phyloP scores from a whole-genome alignment of 2,113 vertebrate genomes.

The Stictonetta naevosa region DNA sequence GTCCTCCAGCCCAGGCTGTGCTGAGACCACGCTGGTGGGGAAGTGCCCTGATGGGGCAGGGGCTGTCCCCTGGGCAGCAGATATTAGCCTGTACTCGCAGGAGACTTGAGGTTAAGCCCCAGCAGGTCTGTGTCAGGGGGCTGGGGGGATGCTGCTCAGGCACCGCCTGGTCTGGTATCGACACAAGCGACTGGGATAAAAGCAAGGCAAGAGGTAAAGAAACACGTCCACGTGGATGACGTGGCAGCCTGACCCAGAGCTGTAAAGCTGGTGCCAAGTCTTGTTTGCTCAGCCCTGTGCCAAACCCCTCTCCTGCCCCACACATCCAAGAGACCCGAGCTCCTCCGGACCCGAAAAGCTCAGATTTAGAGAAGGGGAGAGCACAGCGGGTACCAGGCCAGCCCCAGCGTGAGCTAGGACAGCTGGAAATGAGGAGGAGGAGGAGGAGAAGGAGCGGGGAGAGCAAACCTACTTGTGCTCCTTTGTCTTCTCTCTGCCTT shows the following conservation, averaged over 20 bases:
- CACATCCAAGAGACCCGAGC: neutral
- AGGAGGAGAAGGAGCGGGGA: neutral
- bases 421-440: neutral
- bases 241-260: neutral
- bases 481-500: conserved; percentile 79
- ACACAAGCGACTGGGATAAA: neutral
- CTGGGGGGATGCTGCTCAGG: neutral
- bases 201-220: neutral
- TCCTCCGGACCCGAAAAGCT: neutral
- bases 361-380: neutral
- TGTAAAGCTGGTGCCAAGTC: neutral
- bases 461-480: conserved; percentile 77
- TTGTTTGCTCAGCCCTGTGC: neutral
- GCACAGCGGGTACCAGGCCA: fast-evolving
- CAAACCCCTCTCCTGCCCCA: neutral
- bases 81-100: too few relatives aligned
- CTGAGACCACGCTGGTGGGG: too few relatives aligned
- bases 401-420: neutral
- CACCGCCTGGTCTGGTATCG: fast-evolving
- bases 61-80: too few relatives aligned
- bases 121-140: too few relatives aligned
- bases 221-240: fast-evolving
- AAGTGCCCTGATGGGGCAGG: too few relatives aligned
- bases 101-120: too few relatives aligned
- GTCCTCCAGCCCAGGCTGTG: fast-evolving